Evolutionary conservation across 2,113 vertebrate genomes (phyloP), one percentile per base, ranked within the genome.

Genomic region (Fregetta grallaria): DNA sequence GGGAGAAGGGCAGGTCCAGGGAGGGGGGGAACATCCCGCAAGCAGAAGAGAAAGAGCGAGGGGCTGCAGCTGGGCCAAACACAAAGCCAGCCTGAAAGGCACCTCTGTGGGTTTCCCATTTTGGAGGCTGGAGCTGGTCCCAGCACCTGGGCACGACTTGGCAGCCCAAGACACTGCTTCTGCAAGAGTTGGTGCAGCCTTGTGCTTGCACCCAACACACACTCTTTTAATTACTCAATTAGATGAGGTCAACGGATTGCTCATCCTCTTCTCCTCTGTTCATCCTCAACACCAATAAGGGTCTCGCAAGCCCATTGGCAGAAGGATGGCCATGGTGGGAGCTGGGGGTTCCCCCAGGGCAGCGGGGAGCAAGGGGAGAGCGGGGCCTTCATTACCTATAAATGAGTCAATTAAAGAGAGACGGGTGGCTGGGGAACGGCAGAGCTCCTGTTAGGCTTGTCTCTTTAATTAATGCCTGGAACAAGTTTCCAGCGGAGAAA

Each of bases 391-490:
- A 0, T 32, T 56, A 38, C 53, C 47, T 6, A 59, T 4, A 6
- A 75, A 67, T 16, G 58, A 96, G 72, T 67, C 77, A 94, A 78
- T 88, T 95, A 94, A 91, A 70, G 32, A 67, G 3, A 59, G 74
- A 86, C 61, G 49, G 40, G 13, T 56, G 45, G 36, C 71, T 94
- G 53, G 85, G 73, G 62, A 84, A 89, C 27, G 18, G 68, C 20
- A 11, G 79, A 65, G 30, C 90, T 94, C 95, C 94, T 36, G 1
- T 86, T 73, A 92, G 88, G 91, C 66, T 76, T 52, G 14, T 40
- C 44, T 92, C 92, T 88, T 92, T 97, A 97, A 97, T 97, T 96
- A 94, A 96, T 65, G 50, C 84, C 77, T 34, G 26, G 56, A 90
- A 93, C 74, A 95, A 87, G 94, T 81, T 80, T 96, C 81, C 94